phyloP scores from a whole-genome alignment of 1,140 invertebrate species.

The Bradysia coprophila region DNA sequence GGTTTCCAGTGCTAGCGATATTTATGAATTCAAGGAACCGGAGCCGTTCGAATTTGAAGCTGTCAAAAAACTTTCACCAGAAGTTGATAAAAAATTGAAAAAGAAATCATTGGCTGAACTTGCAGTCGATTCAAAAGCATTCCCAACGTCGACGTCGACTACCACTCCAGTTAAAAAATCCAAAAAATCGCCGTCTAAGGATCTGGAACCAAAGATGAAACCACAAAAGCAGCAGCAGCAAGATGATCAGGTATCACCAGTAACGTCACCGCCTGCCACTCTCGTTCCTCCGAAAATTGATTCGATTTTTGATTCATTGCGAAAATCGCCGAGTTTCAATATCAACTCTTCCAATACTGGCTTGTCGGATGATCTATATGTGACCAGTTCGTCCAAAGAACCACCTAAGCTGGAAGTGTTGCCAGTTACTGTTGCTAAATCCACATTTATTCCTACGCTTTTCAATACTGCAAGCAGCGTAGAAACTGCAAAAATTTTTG shows the following conservation, averaged over 20 bases:
- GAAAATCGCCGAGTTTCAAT: conserved; percentile 23
- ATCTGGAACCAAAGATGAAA: conserved; percentile 3
- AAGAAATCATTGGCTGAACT: neutral
- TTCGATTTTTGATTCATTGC: conserved; percentile 13
- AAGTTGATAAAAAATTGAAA: conserved; percentile 8
- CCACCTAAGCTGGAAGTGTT: conserved; percentile 3
- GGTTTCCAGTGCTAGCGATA: too few species aligned
- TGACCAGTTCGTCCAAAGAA: neutral
- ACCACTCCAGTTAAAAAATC: conserved; percentile 11
- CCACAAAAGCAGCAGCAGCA: neutral
- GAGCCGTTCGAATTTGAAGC: conserved; percentile 64
- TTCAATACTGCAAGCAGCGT: conserved; percentile 6
- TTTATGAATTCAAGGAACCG: conserved; percentile 78
- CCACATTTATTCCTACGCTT: neutral
- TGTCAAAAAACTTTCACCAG: conserved; percentile 16
- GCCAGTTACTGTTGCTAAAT: conserved; percentile 15
- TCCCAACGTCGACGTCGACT: conserved; percentile 3
- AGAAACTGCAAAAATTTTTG: conserved; percentile 16
- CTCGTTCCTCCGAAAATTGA: conserved; percentile 5
- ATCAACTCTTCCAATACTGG: conserved; percentile 19
- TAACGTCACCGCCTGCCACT: neutral
- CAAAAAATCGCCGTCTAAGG: conserved; percentile 19
- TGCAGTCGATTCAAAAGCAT: neutral
- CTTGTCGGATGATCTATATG: neutral
- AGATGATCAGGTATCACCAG: conserved; percentile 2